phyloP scores from a whole-genome alignment of 2,797 vertebrate species.

The Petrocephalus sullivani region DNA sequence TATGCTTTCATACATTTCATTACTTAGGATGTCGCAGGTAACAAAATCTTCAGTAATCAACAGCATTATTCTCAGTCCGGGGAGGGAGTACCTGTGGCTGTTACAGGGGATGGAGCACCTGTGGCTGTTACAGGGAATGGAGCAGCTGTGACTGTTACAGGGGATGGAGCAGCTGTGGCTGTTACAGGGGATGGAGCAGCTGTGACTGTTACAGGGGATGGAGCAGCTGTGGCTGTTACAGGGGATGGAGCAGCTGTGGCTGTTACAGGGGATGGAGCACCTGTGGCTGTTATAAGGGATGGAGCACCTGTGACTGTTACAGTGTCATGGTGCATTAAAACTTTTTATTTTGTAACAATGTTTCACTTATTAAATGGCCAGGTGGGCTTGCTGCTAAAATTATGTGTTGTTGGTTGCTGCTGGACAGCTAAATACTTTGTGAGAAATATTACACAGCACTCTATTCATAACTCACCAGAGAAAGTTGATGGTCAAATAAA shows the following conservation, averaged over 20 bases:
- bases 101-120: no score
- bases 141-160: no score
- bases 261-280: no score
- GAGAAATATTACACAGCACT: neutral
- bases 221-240: no score
- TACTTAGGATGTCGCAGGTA: neutral
- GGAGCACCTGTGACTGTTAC: neutral
- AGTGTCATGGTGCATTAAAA: neutral
- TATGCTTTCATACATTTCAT: neutral
- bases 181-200: no score
- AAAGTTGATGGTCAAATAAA: neutral
- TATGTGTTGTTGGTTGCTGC: neutral
- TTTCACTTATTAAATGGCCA: neutral
- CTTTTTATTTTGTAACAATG: neutral
- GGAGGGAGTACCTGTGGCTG: no score
- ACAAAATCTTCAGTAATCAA: neutral
- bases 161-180: no score
- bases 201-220: no score
- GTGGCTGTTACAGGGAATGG: no score
- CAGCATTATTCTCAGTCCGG: neutral
- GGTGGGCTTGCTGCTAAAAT: neutral
- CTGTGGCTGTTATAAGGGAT: neutral
- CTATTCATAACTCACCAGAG: neutral
- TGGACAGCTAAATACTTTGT: neutral
- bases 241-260: no score